Percentiles rank a stretch among this genome's conserved stretches.
These are phyloP conservation scores for Solenopsis fugax DNA, from an alignment of 1,140 invertebrate genomes.

Conservation along the genomic window DNA sequence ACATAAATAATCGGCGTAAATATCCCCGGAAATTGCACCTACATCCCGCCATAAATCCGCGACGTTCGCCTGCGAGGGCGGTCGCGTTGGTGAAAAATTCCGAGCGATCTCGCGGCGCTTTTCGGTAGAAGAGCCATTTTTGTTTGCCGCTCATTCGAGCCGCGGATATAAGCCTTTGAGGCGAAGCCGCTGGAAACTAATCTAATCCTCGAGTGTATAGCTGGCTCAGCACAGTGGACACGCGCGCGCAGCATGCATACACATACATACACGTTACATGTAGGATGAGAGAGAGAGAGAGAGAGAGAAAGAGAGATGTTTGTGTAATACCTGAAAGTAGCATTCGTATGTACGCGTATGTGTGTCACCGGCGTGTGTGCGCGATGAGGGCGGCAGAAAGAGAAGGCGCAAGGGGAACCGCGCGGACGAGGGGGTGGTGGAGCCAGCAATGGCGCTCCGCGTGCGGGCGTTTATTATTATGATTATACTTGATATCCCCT, in stretches of 20 bases:
- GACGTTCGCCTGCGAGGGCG: background rate
- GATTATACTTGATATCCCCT: slow-evolving; percentile 86
- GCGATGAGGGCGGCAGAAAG: slow-evolving; percentile 71
- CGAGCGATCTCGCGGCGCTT: slow-evolving; percentile 71
- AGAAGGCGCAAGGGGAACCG: slow-evolving; percentile 45
- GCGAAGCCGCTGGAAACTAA: slow-evolving; percentile 83
- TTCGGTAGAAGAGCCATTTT: slow-evolving; percentile 81
- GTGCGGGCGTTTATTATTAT: slow-evolving; percentile 86
- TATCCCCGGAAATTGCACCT: slow-evolving; percentile 43
- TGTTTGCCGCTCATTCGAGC: slow-evolving; percentile 82
- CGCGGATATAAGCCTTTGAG: slow-evolving; percentile 82
- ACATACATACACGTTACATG: background rate
- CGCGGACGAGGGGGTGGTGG: slow-evolving; percentile 76
- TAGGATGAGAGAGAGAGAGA: slow-evolving; percentile 13
- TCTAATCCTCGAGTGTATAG: slow-evolving; percentile 83
- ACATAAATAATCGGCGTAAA: slow-evolving; percentile 49
- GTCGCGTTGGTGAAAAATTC: slow-evolving; percentile 70
- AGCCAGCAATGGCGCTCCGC: slow-evolving; percentile 84
- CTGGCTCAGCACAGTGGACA: slow-evolving; percentile 71
- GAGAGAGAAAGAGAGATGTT: slow-evolving; percentile 57
- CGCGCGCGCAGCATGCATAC: slow-evolving; percentile 42
- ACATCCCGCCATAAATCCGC: slow-evolving; percentile 49
- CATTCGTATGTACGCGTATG: slow-evolving; percentile 63
- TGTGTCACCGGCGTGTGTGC: slow-evolving; percentile 65
- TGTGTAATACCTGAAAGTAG: slow-evolving; percentile 73